Base-by-base conservation (phyloP, 2,113 vertebrate species). In the Salvelinus alpinus region DNA sequence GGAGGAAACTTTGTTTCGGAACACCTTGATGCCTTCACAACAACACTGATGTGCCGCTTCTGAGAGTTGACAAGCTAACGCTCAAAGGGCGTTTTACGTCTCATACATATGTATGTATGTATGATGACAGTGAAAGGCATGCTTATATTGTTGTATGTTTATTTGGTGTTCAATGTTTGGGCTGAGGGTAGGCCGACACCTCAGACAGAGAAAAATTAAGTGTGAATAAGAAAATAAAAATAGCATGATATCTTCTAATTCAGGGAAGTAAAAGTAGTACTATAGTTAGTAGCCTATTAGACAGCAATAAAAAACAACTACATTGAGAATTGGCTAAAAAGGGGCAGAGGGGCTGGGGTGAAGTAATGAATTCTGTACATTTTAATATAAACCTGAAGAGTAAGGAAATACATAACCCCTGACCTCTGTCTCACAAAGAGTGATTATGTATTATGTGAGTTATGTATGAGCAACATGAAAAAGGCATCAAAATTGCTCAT, bases 51-150 rank as follows among this genome's bases (percentile, higher is more conserved):
- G 78, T 79, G 84, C 79, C 71, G 79, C 85, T 82, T 88, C 85
- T 83, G 82, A 91, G 84, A 79, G 87, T 71, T 83, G 86, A 87
- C 90, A 89, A 88, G 82, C 80, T 91, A 85, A 78, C 64, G 84
- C 86, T 91, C 88, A 87, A 89, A 92, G 89, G 87, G 82, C 82
- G 77, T 90, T 90, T 85, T 84, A 80, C 88, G 87, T 86, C 86
- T 90, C 91, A 92, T 90, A 78, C 88, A 90, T 92, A 91, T 91
- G 88, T 86, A 91, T 87, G n/a, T 62, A 24, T 64, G 60, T 64
- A 12, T 64, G 51, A 16, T 54, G 12, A 54, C 51, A 54, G 38
- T 44, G 38, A 44, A 44, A 44, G 38, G 38, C 9, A 9, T 44
- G 9, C 38, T 44, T 44, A 44, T 44, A 9, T 44, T 44, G 9